These are phyloP conservation scores for Rhinoraja longicauda DNA, from an alignment of 2,797 vertebrate species.

Conservation along the genomic window DNA sequence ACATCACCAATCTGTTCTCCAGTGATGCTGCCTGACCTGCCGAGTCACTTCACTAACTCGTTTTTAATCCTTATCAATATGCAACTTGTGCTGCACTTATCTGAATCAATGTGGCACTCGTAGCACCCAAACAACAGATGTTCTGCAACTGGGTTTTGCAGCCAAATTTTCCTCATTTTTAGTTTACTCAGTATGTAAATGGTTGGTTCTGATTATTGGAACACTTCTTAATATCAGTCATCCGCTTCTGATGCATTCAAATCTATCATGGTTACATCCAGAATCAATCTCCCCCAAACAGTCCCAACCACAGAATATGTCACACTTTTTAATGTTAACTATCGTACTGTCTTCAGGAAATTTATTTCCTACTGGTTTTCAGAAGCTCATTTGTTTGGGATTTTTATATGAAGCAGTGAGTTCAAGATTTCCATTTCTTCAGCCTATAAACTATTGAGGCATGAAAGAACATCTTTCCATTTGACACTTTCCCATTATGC, in stretches of 20 bases:
- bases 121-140: too few relatives aligned
- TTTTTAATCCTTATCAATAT: too few relatives aligned
- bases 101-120: too few relatives aligned
- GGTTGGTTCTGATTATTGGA: neutral
- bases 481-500: neutral
- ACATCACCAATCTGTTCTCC: too few relatives aligned
- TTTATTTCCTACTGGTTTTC: neutral
- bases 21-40: too few relatives aligned
- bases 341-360: neutral
- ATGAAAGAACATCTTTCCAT: neutral
- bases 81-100: too few relatives aligned
- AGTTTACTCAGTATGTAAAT: neutral
- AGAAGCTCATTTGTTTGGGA: neutral
- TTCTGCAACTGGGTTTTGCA: too few relatives aligned
- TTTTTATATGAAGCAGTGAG: neutral
- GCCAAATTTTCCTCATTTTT: neutral
- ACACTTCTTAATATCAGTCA: neutral
- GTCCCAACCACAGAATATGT: neutral
- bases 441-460: neutral
- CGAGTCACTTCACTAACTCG: too few relatives aligned
- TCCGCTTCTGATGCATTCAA: neutral
- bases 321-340: neutral
- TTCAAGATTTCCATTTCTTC: neutral
- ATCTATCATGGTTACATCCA: neutral
- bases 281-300: neutral